A percentile compares a stretch with the other conserved stretches of the same genome.
phyloP scores from a whole-genome alignment of 2,888 invertebrate species.

The Habrosyne pyritoides region DNA sequence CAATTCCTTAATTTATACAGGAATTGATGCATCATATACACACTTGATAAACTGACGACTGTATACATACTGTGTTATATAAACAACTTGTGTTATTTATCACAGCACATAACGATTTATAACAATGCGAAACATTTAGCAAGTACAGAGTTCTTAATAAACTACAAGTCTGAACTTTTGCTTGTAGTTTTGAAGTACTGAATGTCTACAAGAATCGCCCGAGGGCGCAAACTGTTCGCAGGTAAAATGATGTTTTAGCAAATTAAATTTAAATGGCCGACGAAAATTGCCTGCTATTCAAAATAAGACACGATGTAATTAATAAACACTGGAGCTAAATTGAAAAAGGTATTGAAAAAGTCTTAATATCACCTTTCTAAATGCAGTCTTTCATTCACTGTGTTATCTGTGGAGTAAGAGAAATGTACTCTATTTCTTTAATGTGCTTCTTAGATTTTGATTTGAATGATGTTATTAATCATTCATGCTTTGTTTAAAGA shows the following conservation, averaged over 20 bases:
- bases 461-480: no score
- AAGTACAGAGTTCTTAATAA: background rate
- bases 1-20: no score
- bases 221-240: background rate
- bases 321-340: background rate
- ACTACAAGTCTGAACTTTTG: background rate
- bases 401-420: no score
- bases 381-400: no score
- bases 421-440: no score
- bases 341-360: no score
- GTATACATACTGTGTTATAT: no score
- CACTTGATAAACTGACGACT: background rate
- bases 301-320: background rate
- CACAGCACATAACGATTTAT: background rate
- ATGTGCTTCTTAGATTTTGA: no score
- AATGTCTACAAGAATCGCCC: background rate
- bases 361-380: no score
- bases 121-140: background rate
- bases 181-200: background rate
- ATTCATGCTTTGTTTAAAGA: no score
- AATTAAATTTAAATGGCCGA: slow-evolving; percentile 6
- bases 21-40: background rate
- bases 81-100: background rate
- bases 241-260: slow-evolving; percentile 3
- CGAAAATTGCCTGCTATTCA: slow-evolving; percentile 8